Percentiles rank a stretch among this genome's conserved stretches.
Evolutionary conservation across 2,888 invertebrate species (phyloP).

Genomic region (Smittia sp.): DNA sequence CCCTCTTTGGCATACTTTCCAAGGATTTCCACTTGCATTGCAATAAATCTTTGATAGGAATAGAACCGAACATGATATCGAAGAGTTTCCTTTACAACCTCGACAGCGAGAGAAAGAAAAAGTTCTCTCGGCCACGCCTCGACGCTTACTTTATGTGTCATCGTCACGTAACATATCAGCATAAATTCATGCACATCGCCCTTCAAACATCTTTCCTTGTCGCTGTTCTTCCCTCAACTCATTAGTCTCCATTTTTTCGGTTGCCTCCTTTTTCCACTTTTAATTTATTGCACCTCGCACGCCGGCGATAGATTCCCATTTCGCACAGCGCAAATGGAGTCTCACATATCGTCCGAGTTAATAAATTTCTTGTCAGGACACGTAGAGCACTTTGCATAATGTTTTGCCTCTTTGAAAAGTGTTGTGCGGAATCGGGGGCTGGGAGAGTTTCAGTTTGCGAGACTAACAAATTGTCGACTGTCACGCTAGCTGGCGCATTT

Average conservation of each 20-base stretch:
- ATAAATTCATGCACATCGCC: slow-evolving; percentile 30
- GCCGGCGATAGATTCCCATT: slow-evolving; percentile 29
- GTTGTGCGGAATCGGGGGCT: background rate
- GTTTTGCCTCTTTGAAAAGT: background rate
- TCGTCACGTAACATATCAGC: slow-evolving; percentile 36
- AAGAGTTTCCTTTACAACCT: background rate
- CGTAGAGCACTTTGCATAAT: slow-evolving; percentile 38
- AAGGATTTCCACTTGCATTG: slow-evolving; percentile 9
- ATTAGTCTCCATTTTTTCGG: slow-evolving; percentile 36
- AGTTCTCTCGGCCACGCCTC: slow-evolving; percentile 29
- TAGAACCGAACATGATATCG: background rate
- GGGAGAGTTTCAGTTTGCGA: slow-evolving; percentile 18
- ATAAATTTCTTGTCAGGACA: slow-evolving; percentile 32
- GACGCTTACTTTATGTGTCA: slow-evolving; percentile 36
- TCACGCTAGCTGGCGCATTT: slow-evolving; percentile 35
- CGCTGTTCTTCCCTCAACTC: slow-evolving; percentile 21
- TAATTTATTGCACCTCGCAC: slow-evolving; percentile 30
- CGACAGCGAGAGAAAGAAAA: slow-evolving; percentile 2
- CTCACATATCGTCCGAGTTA: background rate
- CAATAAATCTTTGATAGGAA: slow-evolving; percentile 24
- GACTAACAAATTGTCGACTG: slow-evolving; percentile 38
- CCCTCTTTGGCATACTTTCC: background rate
- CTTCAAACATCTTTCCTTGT: background rate
- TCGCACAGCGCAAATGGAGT: background rate
- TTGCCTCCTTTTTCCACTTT: slow-evolving; percentile 13